A percentile compares a stretch with the other conserved stretches of the same genome.
Evolutionary conservation across 2,113 vertebrate species (phyloP).

Genomic region (Siniperca knerii): DNA sequence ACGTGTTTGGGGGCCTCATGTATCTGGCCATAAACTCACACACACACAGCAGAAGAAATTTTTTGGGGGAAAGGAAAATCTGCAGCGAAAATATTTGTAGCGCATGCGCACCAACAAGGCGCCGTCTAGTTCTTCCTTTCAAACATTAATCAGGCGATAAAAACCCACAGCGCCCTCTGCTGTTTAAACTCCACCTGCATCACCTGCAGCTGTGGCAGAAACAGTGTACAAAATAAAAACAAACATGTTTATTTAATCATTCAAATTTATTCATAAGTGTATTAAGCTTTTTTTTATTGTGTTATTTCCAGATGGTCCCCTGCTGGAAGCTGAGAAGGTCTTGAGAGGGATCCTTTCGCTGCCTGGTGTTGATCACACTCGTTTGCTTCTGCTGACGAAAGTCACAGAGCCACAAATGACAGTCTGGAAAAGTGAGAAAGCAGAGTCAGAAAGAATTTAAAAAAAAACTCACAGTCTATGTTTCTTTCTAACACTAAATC

Average conservation of each 20-base stretch:
- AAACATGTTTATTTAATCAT: not conserved
- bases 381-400: slow-evolving; percentile 85
- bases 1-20: slow-evolving; percentile 94
- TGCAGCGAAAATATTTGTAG: not conserved
- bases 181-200: not conserved
- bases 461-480: not conserved
- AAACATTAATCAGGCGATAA: not conserved
- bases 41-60: slow-evolving; percentile 16
- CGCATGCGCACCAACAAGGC: slow-evolving; percentile 56
- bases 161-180: slow-evolving; percentile 25
- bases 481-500: not conserved
- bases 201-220: not conserved
- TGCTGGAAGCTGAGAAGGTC: not conserved
- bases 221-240: not conserved
- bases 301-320: not conserved
- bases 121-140: slow-evolving; percentile 5
- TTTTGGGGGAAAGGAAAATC: not conserved
- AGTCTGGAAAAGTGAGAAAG: slow-evolving; percentile 75
- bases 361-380: slow-evolving; percentile 54
- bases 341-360: not conserved
- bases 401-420: slow-evolving; percentile 81
- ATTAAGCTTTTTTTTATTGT: not conserved
- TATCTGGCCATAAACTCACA: slow-evolving; percentile 88
- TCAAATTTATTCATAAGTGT: slow-evolving; percentile 17
- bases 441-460: not conserved